Percentiles rank a stretch among this genome's conserved stretches.
These are phyloP conservation scores for Nesoenas mayeri DNA, from an alignment of 2,113 vertebrate genomes.

Conservation along the genomic window DNA sequence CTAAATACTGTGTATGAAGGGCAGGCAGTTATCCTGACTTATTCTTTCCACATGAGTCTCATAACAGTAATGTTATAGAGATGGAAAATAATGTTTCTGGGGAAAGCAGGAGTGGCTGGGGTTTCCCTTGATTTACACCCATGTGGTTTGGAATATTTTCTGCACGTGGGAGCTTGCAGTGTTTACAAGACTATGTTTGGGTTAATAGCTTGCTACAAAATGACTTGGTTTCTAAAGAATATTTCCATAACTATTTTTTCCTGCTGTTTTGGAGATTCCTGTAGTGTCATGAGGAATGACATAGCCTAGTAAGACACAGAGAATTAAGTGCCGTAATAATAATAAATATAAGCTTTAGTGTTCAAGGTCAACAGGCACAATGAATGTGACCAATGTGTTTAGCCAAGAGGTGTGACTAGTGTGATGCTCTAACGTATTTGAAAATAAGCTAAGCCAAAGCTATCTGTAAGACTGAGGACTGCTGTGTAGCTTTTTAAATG, in stretches of 20 bases:
- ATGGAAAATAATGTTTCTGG: neutral
- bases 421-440: neutral
- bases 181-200: neutral
- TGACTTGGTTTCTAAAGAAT: neutral
- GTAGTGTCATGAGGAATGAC: neutral
- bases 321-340: neutral
- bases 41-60: neutral
- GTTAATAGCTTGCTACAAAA: slow-evolving; percentile 1
- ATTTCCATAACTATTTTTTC: neutral
- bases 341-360: neutral
- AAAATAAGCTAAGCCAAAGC: neutral
- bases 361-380: neutral
- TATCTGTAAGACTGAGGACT: neutral
- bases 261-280: neutral
- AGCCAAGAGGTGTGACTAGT: neutral
- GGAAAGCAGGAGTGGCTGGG: neutral
- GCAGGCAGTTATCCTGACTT: neutral
- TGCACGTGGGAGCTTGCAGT: neutral
- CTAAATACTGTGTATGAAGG: neutral
- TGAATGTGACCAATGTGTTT: neutral
- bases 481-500: neutral
- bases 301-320: neutral
- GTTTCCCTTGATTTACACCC: neutral
- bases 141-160: neutral
- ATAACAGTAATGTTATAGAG: neutral